These are phyloP conservation scores for Scaptomyza graminum DNA, from an alignment of 1,140 invertebrate species.

Conservation along the genomic window DNA sequence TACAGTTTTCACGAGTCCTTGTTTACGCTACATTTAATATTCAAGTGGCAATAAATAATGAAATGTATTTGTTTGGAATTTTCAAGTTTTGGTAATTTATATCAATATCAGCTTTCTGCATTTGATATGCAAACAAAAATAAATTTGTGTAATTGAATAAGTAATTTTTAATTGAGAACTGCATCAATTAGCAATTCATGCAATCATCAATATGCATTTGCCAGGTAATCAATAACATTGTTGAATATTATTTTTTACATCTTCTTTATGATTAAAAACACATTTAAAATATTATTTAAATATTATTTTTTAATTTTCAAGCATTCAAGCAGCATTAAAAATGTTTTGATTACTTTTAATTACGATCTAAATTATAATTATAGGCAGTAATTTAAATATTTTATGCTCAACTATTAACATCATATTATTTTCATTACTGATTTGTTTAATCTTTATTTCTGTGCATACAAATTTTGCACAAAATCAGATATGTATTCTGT, in stretches of 20 bases:
- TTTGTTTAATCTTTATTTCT: not conserved
- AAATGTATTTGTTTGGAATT: not conserved
- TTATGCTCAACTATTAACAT: not conserved
- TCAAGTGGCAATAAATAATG: not conserved
- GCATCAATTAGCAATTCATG: constrained; percentile 21
- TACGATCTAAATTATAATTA: not conserved
- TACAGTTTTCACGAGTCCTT: not conserved
- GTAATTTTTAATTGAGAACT: constrained; percentile 10
- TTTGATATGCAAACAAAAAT: not conserved
- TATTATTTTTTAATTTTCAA: not conserved
- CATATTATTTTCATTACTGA: not conserved
- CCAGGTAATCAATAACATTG: not conserved
- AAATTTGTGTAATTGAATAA: not conserved
- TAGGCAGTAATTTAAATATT: not conserved
- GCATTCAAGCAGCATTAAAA: not conserved
- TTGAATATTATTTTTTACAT: no score
- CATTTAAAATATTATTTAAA: not conserved
- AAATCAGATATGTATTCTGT: not conserved
- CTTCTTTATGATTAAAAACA: not conserved
- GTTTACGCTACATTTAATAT: not conserved
- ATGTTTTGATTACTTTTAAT: not conserved
- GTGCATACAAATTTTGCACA: not conserved
- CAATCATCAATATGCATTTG: no score
- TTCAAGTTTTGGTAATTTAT: not conserved
- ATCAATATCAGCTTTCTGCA: constrained; percentile 5